Conservation (phyloP, 2,113 vertebrate species). For the Pterophyllum scalare region DNA sequence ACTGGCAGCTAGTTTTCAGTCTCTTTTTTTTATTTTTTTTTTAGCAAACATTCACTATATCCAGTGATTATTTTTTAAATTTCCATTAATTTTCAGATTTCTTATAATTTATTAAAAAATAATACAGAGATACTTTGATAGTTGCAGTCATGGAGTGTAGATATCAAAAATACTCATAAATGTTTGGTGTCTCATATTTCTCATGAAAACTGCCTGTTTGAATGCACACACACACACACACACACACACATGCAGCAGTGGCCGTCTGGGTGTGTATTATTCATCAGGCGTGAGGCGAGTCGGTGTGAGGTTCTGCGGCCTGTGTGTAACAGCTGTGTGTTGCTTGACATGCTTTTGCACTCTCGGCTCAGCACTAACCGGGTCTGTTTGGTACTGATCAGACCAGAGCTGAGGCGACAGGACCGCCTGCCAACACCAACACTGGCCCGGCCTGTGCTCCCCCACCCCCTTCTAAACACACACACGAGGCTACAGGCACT, state of each 20-base stretch:
- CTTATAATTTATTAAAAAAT: not conserved
- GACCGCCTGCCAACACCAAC: constrained; percentile 87
- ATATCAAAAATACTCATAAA: constrained; percentile 11
- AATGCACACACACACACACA: too few species aligned
- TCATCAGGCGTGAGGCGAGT: constrained; percentile 86
- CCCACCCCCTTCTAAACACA: not conserved
- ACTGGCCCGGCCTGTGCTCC: not conserved
- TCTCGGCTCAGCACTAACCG: constrained; percentile 85
- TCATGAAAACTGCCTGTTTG: constrained; percentile 7
- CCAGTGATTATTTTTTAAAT: too few species aligned
- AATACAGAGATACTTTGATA: not conserved
- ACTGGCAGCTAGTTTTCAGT: too few species aligned
- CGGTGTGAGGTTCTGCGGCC: constrained; percentile 70
- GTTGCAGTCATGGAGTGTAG: not conserved
- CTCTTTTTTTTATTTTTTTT: too few species aligned
- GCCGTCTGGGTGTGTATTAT: constrained; percentile 86
- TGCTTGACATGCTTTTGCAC: constrained; percentile 98
- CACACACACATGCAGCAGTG: constrained; percentile 51
- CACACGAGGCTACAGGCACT: constrained; percentile 24
- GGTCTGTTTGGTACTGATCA: constrained; percentile 90
- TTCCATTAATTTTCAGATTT: too few species aligned
- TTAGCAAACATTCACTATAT: too few species aligned
- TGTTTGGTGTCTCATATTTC: constrained; percentile 22
- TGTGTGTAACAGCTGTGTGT: constrained; percentile 94
- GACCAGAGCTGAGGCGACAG: constrained; percentile 90